Base-by-base conservation (phyloP, 2,113 vertebrate species). In the Podarcis raffonei region DNA sequence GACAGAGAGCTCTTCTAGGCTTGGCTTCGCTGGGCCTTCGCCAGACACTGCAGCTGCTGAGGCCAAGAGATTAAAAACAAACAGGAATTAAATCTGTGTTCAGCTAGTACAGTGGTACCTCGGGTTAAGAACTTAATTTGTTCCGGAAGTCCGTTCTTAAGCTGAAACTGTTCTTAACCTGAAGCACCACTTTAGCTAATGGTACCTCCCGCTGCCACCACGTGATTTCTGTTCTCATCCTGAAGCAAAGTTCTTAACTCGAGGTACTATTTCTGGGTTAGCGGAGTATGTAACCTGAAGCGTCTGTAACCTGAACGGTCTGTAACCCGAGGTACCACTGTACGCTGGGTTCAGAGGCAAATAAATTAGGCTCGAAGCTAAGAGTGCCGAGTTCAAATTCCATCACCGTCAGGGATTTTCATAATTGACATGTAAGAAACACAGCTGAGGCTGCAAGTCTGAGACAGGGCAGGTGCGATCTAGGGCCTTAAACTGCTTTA, bases 1-100 rank as follows among this genome's bases (percentile, higher is more conserved):
- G 80, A 92, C 90, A 69, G 87, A 87, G 8, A 95, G 87, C 22
- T 95, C 93, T 39, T 94, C 93, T 0, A 95, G 92, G 65, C 13
- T 91, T 37, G 95, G 89, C n/a, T 83, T 83, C 39, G 15, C 18
- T 18, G 35, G 16, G 3, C n/a, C 53, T 62, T 74, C 78, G 11
- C 32, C 53, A 68, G 72, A 32, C 23, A 18, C 59, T 62, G 18
- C 59, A 16, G 69, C 8, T 69, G 65, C 76, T 69, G 53, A 22
- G 5, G 22, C 0, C 80, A 90, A 90, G 86, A 92, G 84, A 32
- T 53, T 53, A 53, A 53, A 53, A 53, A 11, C 65, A 88, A 62
- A 35, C 6, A 48, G 80, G 80, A 66, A 83, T 76, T 22, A 32
- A 76, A 74, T 74, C 42, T 81, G 68, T 30, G 3, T 30, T 35